phyloP scores from a whole-genome alignment of 2,113 vertebrate species.

The Colius striatus region DNA sequence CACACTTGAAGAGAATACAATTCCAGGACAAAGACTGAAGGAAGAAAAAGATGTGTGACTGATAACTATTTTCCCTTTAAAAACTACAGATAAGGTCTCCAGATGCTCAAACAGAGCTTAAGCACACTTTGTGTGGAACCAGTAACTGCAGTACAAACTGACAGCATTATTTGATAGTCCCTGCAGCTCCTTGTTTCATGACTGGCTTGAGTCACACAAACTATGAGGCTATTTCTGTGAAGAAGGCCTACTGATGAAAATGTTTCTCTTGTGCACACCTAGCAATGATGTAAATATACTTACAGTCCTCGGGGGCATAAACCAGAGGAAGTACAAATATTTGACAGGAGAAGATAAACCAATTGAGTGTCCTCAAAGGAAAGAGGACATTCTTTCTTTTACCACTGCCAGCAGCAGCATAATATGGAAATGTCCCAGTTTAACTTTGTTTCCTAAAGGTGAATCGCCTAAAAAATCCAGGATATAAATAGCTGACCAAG shows the following conservation, averaged over 20 bases:
- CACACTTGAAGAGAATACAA: background rate
- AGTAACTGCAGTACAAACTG: background rate
- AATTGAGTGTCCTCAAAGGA: background rate
- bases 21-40: background rate
- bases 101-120: background rate
- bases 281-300: fast-evolving
- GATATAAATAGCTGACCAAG: background rate
- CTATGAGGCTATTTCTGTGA: background rate
- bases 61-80: background rate
- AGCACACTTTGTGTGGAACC: background rate
- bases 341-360: background rate
- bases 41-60: background rate
- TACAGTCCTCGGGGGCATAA: background rate
- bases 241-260: background rate
- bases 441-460: background rate
- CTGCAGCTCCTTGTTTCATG: background rate
- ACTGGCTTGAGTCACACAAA: background rate
- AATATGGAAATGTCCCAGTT: background rate
- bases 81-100: no score
- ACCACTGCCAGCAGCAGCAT: background rate
- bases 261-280: background rate
- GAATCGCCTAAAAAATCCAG: background rate
- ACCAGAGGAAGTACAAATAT: background rate
- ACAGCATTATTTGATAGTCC: background rate
- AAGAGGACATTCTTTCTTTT: background rate